Percentiles rank a stretch among this genome's conserved stretches.
Conservation (phyloP, 2,888 invertebrate species). For the Meiosimyza decipiens region DNA sequence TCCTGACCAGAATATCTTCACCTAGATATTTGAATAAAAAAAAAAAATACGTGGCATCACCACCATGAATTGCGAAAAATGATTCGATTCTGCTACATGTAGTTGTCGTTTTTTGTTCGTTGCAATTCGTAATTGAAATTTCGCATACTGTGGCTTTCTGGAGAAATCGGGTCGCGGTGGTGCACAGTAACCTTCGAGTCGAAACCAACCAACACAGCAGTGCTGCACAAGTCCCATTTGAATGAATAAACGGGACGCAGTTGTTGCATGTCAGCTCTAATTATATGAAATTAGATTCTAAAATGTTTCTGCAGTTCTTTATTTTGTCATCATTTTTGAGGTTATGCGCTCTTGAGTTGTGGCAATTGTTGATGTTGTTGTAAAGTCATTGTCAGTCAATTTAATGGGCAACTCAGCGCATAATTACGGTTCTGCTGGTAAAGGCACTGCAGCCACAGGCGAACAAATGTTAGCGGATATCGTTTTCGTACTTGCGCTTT, state of each 20-base stretch:
- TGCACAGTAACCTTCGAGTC: not conserved
- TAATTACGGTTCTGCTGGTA: conserved; percentile 22
- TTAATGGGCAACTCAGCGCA: conserved; percentile 29
- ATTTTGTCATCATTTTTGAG: conserved; percentile 31
- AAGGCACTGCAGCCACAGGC: conserved; percentile 13
- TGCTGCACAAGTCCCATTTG: conserved; percentile 1
- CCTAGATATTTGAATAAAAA: too few species aligned
- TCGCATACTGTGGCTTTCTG: not conserved
- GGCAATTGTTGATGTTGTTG: conserved; percentile 4
- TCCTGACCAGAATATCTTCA: too few species aligned
- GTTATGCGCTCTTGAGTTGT: conserved; percentile 28
- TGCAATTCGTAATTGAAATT: conserved; percentile 12
- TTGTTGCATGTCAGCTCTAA: conserved; percentile 33
- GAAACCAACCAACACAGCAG: not conserved
- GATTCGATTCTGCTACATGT: too few species aligned
- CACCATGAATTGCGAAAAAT: not conserved
- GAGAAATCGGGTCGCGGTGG: conserved; percentile 8
- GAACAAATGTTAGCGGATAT: not conserved
- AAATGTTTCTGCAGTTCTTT: conserved; percentile 23
- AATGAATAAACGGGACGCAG: conserved; percentile 22
- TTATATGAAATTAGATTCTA: conserved; percentile 36
- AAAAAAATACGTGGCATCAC: too few species aligned
- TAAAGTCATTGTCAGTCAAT: conserved; percentile 33
- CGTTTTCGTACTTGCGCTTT: too few species aligned
- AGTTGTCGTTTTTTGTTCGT: conserved; percentile 9